Base-by-base conservation (phyloP, 2,113 vertebrate genomes). In the Sapayoa aenigma region DNA sequence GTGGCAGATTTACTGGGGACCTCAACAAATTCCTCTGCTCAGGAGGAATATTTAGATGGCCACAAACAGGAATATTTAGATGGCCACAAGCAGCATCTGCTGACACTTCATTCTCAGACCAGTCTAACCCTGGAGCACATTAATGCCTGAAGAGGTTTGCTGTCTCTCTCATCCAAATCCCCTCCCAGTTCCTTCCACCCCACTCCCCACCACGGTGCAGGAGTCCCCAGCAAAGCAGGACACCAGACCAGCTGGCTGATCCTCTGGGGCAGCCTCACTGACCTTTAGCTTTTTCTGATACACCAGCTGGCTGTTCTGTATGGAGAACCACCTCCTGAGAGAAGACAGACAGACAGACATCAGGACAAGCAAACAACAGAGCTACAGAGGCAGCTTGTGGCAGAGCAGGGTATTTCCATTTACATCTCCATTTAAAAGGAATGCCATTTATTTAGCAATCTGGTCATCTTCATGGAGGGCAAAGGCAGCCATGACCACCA, bases 231-330 rank as follows among this genome's bases (percentile, higher is more conserved):
- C 49, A 50, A 11, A 75, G 58, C 55, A 71, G 58, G 67, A 42
- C 6, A 46, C 13, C 81, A 37, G 52, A 46, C 28, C 35, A 12
- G 19, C 24, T 6, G 11, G 5, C 30, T 49, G 12, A 56, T 72
- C 27, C 9, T 20, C 58, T 46, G 12, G n/a, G 58, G 31, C 12
- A 28, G 28, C 44, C 35, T 31, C 62, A 97, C 98, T 95, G 95
- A 98, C 99, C 98, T 99, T 99, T 68, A 99, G 98, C 94, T 99
- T 99, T 80, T 99, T 99, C 98, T 99, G 99, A 97, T 99, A 99
- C 37, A 99, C 99, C 97, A 99, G 98, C 97, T 99, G 99, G 95
- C 99, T 99, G 97, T 99, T 99, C 97, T 99, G 99, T 88, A 99
- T 99, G 97, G 99, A 99, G 94, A 99, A 99, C 99, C 99, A 99